Percentiles rank a stretch among this genome's conserved stretches.
Evolutionary conservation across 2,797 vertebrate species (phyloP).

Genomic region (Antennarius maculatus): DNA sequence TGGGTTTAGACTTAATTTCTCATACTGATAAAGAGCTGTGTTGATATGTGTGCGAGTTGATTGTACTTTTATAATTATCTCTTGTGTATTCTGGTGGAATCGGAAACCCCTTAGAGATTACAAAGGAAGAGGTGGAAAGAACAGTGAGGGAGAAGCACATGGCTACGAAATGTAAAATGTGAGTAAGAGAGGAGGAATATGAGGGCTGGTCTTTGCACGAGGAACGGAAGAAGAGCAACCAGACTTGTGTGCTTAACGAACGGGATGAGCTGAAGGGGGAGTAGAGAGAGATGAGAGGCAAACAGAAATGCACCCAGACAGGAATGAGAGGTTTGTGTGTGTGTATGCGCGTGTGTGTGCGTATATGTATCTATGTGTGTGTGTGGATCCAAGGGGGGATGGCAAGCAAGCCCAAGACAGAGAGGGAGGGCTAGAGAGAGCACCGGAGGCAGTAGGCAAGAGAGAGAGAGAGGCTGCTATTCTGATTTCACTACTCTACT

Average conservation of each 20-base stretch:
- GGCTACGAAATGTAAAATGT: slow-evolving; percentile 47
- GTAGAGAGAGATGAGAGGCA: slow-evolving; percentile 61
- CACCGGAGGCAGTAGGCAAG: slow-evolving; percentile 61
- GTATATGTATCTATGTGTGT: slow-evolving; percentile 45
- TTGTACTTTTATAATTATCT: slow-evolving; percentile 12
- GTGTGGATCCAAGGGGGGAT: slow-evolving; percentile 42
- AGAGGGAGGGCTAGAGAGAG: slow-evolving; percentile 66
- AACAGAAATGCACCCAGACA: slow-evolving; percentile 64
- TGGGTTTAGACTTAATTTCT: slow-evolving; percentile 18
- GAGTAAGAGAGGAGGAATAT: slow-evolving; percentile 41
- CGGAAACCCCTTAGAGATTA: slow-evolving; percentile 44
- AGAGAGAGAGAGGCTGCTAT: slow-evolving; percentile 55
- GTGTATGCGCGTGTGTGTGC: slow-evolving; percentile 42
- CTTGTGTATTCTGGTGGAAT: slow-evolving; percentile 44
- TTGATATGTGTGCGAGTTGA: slow-evolving; percentile 20
- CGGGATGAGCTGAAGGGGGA: slow-evolving; percentile 67
- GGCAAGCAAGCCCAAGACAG: slow-evolving; percentile 57
- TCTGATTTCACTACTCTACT: slow-evolving; percentile 76
- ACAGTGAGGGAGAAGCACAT: slow-evolving; percentile 35
- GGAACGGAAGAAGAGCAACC: slow-evolving; percentile 46
- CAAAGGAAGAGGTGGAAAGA: slow-evolving; percentile 16
- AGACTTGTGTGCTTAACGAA: slow-evolving; percentile 56
- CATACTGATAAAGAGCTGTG: slow-evolving; percentile 11
- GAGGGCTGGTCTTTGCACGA: slow-evolving; percentile 38
- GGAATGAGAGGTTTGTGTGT: slow-evolving; percentile 58